A percentile compares a stretch with the other conserved stretches of the same genome.
These are phyloP conservation scores for Orius laevigatus DNA, from an alignment of 1,140 invertebrate species.

Conservation along the genomic window DNA sequence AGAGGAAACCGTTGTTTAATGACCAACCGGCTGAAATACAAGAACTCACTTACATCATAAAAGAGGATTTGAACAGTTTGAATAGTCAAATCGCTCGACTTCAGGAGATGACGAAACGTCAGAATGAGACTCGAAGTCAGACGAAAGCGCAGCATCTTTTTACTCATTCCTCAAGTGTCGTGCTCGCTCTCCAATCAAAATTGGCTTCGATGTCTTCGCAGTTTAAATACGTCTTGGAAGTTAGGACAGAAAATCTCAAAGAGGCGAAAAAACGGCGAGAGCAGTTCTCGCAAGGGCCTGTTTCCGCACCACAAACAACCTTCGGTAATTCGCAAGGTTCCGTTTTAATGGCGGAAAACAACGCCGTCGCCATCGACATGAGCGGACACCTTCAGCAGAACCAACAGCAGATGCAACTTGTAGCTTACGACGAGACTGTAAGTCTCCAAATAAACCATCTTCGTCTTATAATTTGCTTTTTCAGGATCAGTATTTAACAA, in stretches of 20 bases:
- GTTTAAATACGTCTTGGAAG: conserved; percentile 79
- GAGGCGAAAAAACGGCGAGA: conserved; percentile 85
- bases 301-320: conserved; percentile 52
- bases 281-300: conserved; percentile 72
- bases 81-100: conserved; percentile 90
- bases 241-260: conserved; percentile 85
- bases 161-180: conserved; percentile 91
- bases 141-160: conserved; percentile 62
- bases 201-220: conserved; percentile 91
- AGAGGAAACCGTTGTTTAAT: conserved; percentile 93
- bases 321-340: conserved; percentile 46
- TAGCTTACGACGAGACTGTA: conserved; percentile 64
- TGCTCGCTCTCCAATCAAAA: conserved; percentile 85
- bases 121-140: conserved; percentile 34
- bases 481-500: conserved; percentile 75
- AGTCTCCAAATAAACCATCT: conserved; percentile 16
- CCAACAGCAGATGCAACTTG: conserved; percentile 35
- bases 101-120: conserved; percentile 58
- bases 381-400: conserved; percentile 32
- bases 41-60: conserved; percentile 94
- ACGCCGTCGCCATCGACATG: conserved; percentile 47
- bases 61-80: conserved; percentile 83
- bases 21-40: conserved; percentile 91
- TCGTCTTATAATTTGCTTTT: conserved; percentile 17
- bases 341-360: conserved; percentile 41